Conservation (phyloP, 2,888 invertebrate species). For the Andrena bucephala region DNA sequence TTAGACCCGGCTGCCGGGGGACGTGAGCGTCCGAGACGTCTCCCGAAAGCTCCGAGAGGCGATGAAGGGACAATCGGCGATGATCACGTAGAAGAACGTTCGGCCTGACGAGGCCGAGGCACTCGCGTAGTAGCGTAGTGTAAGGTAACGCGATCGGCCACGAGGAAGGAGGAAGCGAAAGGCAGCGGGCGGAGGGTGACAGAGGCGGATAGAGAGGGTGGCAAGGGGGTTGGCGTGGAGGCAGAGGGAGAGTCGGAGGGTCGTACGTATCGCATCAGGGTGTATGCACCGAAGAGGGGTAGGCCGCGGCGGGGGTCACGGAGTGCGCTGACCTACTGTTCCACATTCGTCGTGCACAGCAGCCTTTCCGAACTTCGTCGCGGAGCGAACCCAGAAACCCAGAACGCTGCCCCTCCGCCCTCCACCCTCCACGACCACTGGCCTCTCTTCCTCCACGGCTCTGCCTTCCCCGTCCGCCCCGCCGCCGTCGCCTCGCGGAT, state of each 20-base stretch:
- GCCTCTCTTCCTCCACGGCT: neutral
- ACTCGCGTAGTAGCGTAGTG: slow-evolving; percentile 62
- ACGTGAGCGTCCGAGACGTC: too few relatives aligned
- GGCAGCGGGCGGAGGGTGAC: neutral
- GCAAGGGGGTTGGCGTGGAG: neutral
- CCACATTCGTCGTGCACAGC: slow-evolving; percentile 81
- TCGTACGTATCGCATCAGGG: slow-evolving; percentile 64
- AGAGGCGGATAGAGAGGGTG: neutral
- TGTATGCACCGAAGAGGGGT: slow-evolving; percentile 69
- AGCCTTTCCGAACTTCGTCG: slow-evolving; percentile 81
- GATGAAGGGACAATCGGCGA: neutral
- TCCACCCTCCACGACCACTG: slow-evolving; percentile 9
- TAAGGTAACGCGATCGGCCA: slow-evolving; percentile 70
- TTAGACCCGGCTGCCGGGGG: too few relatives aligned
- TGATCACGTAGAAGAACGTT: neutral
- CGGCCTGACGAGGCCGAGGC: neutral
- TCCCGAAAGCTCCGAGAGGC: neutral
- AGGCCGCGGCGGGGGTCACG: slow-evolving; percentile 82
- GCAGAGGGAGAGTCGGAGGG: slow-evolving; percentile 44
- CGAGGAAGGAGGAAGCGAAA: slow-evolving; percentile 42
- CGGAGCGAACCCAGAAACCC: slow-evolving; percentile 78
- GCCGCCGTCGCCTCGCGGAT: slow-evolving; percentile 48
- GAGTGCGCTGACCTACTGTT: slow-evolving; percentile 85
- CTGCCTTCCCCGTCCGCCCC: neutral
- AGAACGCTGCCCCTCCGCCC: slow-evolving; percentile 65